phyloP scores from a whole-genome alignment of 2,888 invertebrate genomes.

The Nomada ferruginata region DNA sequence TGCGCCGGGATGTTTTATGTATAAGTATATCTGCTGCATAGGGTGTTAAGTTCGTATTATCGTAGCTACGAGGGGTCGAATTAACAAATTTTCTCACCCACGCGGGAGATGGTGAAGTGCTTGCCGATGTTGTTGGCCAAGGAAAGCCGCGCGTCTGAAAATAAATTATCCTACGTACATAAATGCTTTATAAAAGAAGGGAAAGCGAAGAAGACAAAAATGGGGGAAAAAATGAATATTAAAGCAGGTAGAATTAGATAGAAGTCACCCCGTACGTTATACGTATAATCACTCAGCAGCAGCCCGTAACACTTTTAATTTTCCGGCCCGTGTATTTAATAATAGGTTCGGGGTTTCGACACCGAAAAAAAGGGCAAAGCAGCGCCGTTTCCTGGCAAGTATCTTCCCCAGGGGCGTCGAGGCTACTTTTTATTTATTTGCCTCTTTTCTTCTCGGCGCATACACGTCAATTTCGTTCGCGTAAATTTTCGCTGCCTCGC shows the following conservation, averaged over 20 bases:
- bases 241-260: neutral
- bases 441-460: neutral
- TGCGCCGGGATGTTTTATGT: conserved; percentile 1
- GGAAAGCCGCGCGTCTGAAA: no score
- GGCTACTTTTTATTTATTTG: conserved; percentile 7
- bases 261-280: neutral
- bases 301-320: conserved; percentile 24
- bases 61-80: neutral
- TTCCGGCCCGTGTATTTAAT: conserved; percentile 21
- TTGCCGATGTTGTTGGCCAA: no score
- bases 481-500: conserved; percentile 28
- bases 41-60: neutral
- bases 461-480: conserved; percentile 35
- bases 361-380: neutral
- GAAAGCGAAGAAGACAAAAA: no score
- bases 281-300: conserved; percentile 1
- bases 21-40: neutral
- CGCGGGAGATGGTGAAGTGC: neutral
- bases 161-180: no score
- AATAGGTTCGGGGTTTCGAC: conserved; percentile 7
- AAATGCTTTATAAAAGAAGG: no score
- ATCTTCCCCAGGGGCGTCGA: conserved; percentile 2
- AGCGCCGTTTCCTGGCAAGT: conserved; percentile 24
- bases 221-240: no score
- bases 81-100: no score